A percentile compares a stretch with the other conserved stretches of the same genome.
Evolutionary conservation across 2,888 invertebrate species (phyloP).

Genomic region (Aethes cnicana): DNA sequence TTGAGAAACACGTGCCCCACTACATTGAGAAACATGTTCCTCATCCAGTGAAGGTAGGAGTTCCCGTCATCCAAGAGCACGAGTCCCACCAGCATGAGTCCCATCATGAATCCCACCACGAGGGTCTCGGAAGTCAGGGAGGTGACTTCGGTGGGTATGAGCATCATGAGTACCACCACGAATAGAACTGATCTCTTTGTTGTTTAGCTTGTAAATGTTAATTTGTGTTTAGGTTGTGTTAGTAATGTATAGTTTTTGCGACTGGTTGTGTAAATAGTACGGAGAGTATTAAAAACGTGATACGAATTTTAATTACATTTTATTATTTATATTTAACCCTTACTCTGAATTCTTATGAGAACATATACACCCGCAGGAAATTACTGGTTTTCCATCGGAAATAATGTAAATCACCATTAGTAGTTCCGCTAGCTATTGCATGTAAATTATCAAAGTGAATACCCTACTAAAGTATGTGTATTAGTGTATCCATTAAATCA

Average conservation of each 20-base stretch:
- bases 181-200: conserved; percentile 76
- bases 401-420: too few relatives aligned
- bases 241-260: conserved; percentile 55
- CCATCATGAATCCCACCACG: conserved; percentile 45
- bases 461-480: too few relatives aligned
- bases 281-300: conserved; percentile 77
- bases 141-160: conserved; percentile 47
- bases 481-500: too few relatives aligned
- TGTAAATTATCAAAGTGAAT: too few relatives aligned
- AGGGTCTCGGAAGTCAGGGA: conserved; percentile 41
- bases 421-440: too few relatives aligned
- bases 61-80: conserved; percentile 79
- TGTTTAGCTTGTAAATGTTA: conserved; percentile 76
- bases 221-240: conserved; percentile 69
- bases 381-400: too few relatives aligned
- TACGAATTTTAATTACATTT: conserved; percentile 35
- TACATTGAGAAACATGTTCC: conserved; percentile 86
- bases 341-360: too few relatives aligned
- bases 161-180: conserved; percentile 68
- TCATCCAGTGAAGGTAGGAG: conserved; percentile 86
- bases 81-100: conserved; percentile 52
- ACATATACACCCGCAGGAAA: too few relatives aligned
- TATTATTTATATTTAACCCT: not conserved
- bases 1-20: conserved; percentile 86
- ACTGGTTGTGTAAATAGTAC: conserved; percentile 72